Percentiles rank a stretch among this genome's conserved stretches.
These are phyloP conservation scores for Cosmorhoe ocellata DNA, from an alignment of 2,888 invertebrate genomes.

Conservation along the genomic window DNA sequence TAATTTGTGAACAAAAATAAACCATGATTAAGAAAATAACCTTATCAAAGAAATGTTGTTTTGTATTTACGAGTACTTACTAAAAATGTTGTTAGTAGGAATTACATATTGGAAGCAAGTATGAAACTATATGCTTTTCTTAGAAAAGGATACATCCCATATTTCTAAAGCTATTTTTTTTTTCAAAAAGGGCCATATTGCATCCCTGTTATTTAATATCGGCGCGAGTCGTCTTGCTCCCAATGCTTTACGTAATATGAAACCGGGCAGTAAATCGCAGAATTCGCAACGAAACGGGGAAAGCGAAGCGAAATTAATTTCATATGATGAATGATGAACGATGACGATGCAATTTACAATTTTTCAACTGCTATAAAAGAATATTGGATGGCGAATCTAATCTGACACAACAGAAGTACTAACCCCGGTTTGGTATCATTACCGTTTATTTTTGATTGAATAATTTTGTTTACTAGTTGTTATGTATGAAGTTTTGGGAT, in stretches of 20 bases:
- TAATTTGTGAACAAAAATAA: no score
- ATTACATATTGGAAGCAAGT: no score
- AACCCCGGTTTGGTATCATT: background rate
- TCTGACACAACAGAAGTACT: constrained; percentile 32
- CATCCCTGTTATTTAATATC: constrained; percentile 52
- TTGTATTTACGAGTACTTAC: no score
- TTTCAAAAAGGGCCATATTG: constrained; percentile 33
- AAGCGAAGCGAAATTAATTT: constrained; percentile 72
- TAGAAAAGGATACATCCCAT: no score
- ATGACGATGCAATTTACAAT: constrained; percentile 73
- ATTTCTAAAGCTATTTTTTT: constrained; percentile 18
- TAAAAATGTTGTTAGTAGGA: no score
- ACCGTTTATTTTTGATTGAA: background rate
- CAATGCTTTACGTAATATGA: constrained; percentile 61
- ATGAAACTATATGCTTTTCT: no score
- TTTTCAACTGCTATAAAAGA: constrained; percentile 53
- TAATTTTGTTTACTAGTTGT: background rate
- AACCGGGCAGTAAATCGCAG: constrained; percentile 68
- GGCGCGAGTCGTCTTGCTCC: constrained; percentile 44
- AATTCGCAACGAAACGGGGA: constrained; percentile 60
- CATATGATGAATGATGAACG: constrained; percentile 78
- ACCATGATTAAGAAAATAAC: no score
- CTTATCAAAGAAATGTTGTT: no score
- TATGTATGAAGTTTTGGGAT: no score
- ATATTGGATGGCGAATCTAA: constrained; percentile 44